Evolutionary conservation across 2,888 invertebrate species (phyloP), one percentile per base, ranked within the genome.

Genomic region (Aspidapion aeneum): DNA sequence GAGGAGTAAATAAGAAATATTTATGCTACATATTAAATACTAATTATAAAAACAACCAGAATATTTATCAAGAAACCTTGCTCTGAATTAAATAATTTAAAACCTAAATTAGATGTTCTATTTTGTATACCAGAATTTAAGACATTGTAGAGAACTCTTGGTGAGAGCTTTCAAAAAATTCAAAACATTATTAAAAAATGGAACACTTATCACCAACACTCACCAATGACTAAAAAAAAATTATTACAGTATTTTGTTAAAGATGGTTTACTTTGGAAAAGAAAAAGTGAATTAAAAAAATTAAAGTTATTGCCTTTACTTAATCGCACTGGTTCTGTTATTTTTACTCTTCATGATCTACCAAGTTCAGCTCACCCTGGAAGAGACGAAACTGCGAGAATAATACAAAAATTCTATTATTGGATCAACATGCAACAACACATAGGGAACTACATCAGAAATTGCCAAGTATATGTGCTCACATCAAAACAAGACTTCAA

Each of bases 21-120:
- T n/a, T n/a, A n/a, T n/a, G n/a, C n/a, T n/a, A n/a, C n/a, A n/a
- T n/a, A n/a, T n/a, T n/a, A n/a, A n/a, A n/a, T n/a, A n/a, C n/a
- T n/a, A n/a, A n/a, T n/a, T n/a, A n/a, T n/a, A n/a, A n/a, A n/a
- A n/a, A n/a, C n/a, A n/a, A 18, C 60, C 68, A 1, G 68, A 68
- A 35, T 58, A 51, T 2, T 55, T 68, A 20, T 69, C 55, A 19
- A 48, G 52, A 63, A 17, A 16, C 18, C 54, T 12, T 54, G 54
- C 7, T 17, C 12, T 54, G 12, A 17, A 54, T 48, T 48, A 48
- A n/a, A n/a, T n/a, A n/a, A n/a, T n/a, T n/a, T n/a, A n/a, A n/a
- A n/a, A n/a, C n/a, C n/a, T 9, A 17, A 54, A 12, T 9, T 17
- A 17, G 54, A 54, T 7, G 54, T 12, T 9, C 7, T 7, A 16